Evolutionary conservation across 2,113 vertebrate species (phyloP).

Genomic region (Oryzias curvinotus): DNA sequence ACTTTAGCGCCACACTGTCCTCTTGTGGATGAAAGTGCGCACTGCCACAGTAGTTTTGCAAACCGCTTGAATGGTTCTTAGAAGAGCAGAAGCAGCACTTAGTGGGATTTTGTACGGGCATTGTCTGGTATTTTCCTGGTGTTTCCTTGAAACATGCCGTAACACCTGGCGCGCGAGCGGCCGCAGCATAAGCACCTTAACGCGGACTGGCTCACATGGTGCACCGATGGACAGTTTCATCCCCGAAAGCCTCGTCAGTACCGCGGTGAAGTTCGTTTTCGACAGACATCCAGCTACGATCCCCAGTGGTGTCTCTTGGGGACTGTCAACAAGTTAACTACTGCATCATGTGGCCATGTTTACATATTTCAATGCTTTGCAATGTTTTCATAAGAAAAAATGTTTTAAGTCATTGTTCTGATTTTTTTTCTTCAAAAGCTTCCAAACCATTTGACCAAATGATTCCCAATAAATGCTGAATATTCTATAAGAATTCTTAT

Average conservation of each 20-base stretch:
- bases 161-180: background rate
- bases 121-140: background rate
- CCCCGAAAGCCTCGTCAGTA: constrained; percentile 28
- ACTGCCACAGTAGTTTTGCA: constrained; percentile 9
- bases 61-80: background rate
- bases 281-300: no score
- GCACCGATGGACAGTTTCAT: constrained; percentile 21
- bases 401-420: no score
- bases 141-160: background rate
- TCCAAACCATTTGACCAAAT: no score
- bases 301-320: no score
- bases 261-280: no score
- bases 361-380: no score
- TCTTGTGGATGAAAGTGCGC: background rate
- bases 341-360: no score
- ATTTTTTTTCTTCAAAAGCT: no score
- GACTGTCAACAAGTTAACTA: no score
- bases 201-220: constrained; percentile 50
- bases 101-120: constrained; percentile 21
- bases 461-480: no score
- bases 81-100: constrained; percentile 35
- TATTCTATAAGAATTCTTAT: no score
- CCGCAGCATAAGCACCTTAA: constrained; percentile 1
- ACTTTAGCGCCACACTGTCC: constrained; percentile 32
- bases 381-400: no score